phyloP scores from a whole-genome alignment of 2,113 vertebrate genomes.

The Dasyprocta punctata region DNA sequence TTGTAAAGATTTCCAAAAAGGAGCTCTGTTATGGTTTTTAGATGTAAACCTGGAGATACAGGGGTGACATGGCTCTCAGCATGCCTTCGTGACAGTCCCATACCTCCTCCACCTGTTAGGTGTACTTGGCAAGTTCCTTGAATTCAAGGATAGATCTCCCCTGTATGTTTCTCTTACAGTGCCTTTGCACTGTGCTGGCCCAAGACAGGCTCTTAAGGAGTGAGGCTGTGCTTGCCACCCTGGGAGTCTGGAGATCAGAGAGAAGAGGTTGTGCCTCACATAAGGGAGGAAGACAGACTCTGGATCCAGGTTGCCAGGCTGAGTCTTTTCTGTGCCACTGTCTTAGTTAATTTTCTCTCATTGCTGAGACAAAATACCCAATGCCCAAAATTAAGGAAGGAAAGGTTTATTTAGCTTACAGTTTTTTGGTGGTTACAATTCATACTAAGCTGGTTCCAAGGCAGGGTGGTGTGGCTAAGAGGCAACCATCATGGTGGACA shows the following conservation, averaged over 20 bases:
- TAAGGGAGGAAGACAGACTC: neutral
- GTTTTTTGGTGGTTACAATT: too few relatives aligned
- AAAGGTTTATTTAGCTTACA: too few relatives aligned
- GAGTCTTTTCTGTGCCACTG: neutral
- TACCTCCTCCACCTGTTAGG: neutral
- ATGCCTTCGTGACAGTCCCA: neutral
- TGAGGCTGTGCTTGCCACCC: neutral
- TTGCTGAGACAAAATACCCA: too few relatives aligned
- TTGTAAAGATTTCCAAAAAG: slow-evolving; percentile 66
- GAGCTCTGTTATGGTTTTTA: slow-evolving; percentile 44
- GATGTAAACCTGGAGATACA: slow-evolving; percentile 56
- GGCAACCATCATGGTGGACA: too few relatives aligned
- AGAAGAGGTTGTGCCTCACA: neutral
- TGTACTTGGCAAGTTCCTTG: neutral
- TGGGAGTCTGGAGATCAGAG: neutral
- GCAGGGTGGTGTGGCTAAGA: too few relatives aligned
- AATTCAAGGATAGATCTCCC: neutral
- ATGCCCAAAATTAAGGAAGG: too few relatives aligned
- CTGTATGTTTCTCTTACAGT: neutral
- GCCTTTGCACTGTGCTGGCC: neutral
- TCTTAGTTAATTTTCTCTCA: too few relatives aligned
- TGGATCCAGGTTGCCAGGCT: neutral
- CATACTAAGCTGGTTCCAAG: too few relatives aligned
- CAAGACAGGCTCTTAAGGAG: neutral
- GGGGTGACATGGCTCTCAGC: neutral